Percentiles rank a stretch among this genome's conserved stretches.
Evolutionary conservation across 2,113 vertebrate genomes (phyloP).

Genomic region (Mobula birostris): DNA sequence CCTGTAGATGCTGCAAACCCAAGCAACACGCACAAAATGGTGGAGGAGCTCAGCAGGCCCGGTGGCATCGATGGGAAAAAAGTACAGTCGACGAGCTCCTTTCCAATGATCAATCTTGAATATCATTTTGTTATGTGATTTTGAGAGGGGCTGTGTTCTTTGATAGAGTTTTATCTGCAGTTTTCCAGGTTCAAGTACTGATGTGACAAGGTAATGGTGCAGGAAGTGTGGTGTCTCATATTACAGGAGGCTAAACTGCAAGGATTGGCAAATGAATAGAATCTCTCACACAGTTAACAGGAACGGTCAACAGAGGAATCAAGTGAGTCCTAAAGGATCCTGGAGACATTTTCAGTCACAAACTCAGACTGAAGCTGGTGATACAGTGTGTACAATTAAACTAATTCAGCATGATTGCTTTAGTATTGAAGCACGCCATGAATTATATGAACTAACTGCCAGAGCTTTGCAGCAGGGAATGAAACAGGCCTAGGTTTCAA

Average conservation of each 20-base stretch:
- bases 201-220: background rate
- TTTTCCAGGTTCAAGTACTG: constrained; percentile 6
- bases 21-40: no score
- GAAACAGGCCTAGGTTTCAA: background rate
- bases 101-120: background rate
- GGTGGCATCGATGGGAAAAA: no score
- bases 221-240: background rate
- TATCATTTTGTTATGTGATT: background rate
- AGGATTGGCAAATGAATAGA: background rate
- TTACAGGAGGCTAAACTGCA: background rate
- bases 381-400: background rate
- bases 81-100: no score
- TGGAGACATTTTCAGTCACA: background rate
- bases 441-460: background rate
- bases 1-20: no score
- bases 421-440: background rate
- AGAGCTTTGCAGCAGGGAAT: background rate
- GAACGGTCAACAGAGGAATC: background rate
- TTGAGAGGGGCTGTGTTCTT: background rate
- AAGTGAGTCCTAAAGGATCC: background rate
- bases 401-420: background rate
- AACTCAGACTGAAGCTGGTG: background rate
- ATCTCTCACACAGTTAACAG: constrained; percentile 2
- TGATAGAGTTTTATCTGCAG: background rate
- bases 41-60: no score